A percentile compares a stretch with the other conserved stretches of the same genome.
phyloP scores from a whole-genome alignment of 2,888 invertebrate genomes.

The Itoplectis maculator region DNA sequence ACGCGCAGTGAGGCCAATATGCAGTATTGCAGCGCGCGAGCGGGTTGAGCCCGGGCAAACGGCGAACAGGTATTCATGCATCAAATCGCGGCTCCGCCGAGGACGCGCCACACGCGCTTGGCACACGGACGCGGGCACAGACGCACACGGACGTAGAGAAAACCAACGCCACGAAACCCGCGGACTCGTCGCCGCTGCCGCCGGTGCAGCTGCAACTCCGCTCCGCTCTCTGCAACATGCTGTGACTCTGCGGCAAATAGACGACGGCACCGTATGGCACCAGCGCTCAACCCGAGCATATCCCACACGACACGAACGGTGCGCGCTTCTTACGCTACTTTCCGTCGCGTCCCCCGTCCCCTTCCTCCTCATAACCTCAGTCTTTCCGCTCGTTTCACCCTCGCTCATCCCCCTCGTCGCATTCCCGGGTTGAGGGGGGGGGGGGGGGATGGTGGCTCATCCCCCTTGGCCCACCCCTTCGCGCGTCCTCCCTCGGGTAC shows the following conservation, averaged over 20 bases:
- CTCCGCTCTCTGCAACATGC: constrained; percentile 29
- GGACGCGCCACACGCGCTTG: too few relatives aligned
- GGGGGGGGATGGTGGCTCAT: too few relatives aligned
- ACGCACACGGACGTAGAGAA: background rate
- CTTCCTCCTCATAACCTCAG: background rate
- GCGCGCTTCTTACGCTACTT: constrained; percentile 41
- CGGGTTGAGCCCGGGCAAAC: constrained; percentile 62
- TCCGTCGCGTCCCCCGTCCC: constrained; percentile 9
- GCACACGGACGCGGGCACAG: background rate
- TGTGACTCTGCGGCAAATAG: constrained; percentile 46
- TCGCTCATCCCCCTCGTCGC: background rate
- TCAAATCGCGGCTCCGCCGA: constrained; percentile 73
- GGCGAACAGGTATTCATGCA: constrained; percentile 80
- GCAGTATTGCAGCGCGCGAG: constrained; percentile 77
- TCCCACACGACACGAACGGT: constrained; percentile 42
- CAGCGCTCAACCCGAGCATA: constrained; percentile 30
- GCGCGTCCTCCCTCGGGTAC: too few relatives aligned
- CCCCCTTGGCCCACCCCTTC: constrained; percentile 9
- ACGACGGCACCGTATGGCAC: constrained; percentile 39
- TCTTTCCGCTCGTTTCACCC: background rate
- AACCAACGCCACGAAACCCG: constrained; percentile 10
- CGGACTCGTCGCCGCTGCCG: background rate
- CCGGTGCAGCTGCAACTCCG: constrained; percentile 40
- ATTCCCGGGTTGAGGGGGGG: too few relatives aligned
- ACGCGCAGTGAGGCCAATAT: constrained; percentile 78